Base-by-base conservation (phyloP, 2,888 invertebrate species). In the Morinoia aosen region DNA sequence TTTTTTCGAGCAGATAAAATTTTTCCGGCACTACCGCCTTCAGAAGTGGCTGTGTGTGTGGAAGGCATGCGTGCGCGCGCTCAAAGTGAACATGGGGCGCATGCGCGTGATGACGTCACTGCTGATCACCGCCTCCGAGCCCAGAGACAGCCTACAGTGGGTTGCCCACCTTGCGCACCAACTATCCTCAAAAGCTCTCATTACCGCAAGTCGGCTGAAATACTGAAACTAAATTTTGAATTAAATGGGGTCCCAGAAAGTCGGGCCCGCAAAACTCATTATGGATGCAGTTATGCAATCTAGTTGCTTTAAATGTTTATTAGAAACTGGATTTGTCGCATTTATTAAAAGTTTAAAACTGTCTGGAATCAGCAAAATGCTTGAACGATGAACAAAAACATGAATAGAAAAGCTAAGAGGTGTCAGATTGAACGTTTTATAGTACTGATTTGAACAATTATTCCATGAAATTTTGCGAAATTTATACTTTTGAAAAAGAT, bases 11-110 rank as follows among this genome's bases (percentile, higher is more conserved):
- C 93, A 95, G 95, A 95, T 95, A 1, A 95, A 95, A n/a, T 95
- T 95, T 48, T 95, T 95, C 57, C 95, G 95, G 58, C 95, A 95
- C 64, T 95, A 48, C 95, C 95, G 95, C 39, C 40, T 61, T n/a
- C 61, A 40, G 25, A 95, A 95, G 95, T 64, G 95, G 64, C 48
- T 95, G 95, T n/a, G 64, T n/a, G 95, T 64, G 61, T 95, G 95
- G 95, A 61, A 64, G 64, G 95, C 64, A 57, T 64, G 95, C 16
- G 95, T 95, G 61, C 48, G 95, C 33, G 95, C 95, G n/a, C 95
- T 64, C 48, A 95, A 95, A 48, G 95, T 95, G 64, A 64, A 40
- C 40, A 64, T 95, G 58, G 95, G 95, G 39, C 58, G 95, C 40
- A 57, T n/a, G 58, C 58, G 61, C 25, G 61, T 95, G 14, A 11